These are phyloP conservation scores for Heterocephalus glaber DNA, from an alignment of 2,113 vertebrate species.

Conservation along the genomic window DNA sequence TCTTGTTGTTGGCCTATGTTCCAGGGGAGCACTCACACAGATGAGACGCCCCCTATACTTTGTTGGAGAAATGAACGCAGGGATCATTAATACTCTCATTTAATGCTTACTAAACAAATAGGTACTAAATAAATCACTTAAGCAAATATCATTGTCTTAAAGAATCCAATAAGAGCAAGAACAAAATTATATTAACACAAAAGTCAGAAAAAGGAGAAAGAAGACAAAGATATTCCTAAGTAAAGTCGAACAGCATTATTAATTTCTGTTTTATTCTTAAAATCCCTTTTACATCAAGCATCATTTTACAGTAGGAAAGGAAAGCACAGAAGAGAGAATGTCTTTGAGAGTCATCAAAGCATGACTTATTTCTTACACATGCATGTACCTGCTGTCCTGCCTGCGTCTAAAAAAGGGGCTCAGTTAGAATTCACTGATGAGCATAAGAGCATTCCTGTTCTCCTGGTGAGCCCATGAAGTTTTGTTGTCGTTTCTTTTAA, in stretches of 20 bases:
- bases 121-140: constrained; percentile 25
- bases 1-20: background rate
- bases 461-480: background rate
- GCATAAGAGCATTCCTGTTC: background rate
- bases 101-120: constrained; percentile 24
- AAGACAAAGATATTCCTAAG: constrained; percentile 11
- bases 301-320: background rate
- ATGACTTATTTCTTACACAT: background rate
- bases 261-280: background rate
- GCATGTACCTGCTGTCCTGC: background rate
- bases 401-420: background rate
- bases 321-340: background rate
- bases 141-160: constrained; percentile 10
- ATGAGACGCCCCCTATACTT: background rate
- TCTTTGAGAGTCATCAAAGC: constrained; percentile 49
- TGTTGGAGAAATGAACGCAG: background rate
- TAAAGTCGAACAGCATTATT: background rate
- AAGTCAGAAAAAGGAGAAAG: background rate
- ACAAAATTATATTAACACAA: background rate
- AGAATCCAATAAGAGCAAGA: background rate
- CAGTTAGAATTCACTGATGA: constrained; percentile 31
- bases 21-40: background rate
- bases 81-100: background rate
- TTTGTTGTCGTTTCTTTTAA: background rate
- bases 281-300: background rate